Percentiles rank a stretch among this genome's conserved stretches.
phyloP scores from a whole-genome alignment of 2,888 invertebrate genomes.

The Amiota minor region DNA sequence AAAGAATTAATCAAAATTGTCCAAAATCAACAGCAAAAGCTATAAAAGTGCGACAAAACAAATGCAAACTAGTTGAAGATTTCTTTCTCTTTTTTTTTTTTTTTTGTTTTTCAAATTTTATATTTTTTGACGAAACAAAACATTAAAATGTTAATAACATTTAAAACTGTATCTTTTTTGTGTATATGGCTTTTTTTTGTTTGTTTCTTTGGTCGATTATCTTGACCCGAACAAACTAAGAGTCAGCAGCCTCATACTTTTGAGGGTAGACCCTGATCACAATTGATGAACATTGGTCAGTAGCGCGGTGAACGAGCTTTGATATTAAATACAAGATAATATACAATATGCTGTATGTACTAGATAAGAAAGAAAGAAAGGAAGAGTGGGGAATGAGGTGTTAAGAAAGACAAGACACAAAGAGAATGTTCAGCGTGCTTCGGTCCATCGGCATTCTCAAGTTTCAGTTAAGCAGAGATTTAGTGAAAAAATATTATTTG shows the following conservation, averaged over 20 bases:
- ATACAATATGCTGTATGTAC: too few species aligned
- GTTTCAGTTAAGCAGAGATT: constrained; percentile 18
- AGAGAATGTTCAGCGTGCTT: too few species aligned
- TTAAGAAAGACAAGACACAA: too few species aligned
- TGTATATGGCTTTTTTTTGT: too few species aligned
- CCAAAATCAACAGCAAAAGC: background rate
- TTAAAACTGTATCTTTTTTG: constrained; percentile 14
- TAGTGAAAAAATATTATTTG: background rate
- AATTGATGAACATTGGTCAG: too few species aligned
- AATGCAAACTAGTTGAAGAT: constrained; percentile 40
- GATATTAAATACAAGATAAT: too few species aligned
- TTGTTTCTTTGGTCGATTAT: background rate
- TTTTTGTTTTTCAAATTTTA: background rate
- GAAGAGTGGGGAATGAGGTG: too few species aligned
- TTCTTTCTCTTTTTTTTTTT: constrained; percentile 44
- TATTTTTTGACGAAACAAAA: constrained; percentile 2
- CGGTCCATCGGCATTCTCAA: background rate
- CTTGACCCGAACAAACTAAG: constrained; percentile 3
- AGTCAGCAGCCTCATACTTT: too few species aligned
- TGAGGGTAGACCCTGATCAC: too few species aligned
- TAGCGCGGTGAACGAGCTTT: too few species aligned
- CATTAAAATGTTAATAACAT: constrained; percentile 22
- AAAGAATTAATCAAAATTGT: constrained; percentile 57
- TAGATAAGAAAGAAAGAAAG: too few species aligned
- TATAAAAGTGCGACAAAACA: constrained; percentile 43